Evolutionary conservation across 2,797 vertebrate species (phyloP).

Genomic region (Glyptemys insculpta): DNA sequence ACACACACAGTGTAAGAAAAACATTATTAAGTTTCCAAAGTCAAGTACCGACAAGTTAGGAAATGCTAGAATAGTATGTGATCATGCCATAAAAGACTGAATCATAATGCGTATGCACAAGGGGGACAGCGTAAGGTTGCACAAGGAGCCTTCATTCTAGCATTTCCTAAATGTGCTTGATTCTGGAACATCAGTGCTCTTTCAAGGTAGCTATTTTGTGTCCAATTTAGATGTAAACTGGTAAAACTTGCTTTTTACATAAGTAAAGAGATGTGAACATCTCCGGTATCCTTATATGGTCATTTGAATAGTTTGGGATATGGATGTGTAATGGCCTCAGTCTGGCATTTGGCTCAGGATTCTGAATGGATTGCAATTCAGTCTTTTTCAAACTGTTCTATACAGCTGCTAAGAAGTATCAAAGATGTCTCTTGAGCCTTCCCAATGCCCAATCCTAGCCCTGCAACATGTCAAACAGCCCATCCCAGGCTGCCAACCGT

Average conservation of each 20-base stretch:
- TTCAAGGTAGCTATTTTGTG: background rate
- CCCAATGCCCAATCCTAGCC: conserved; percentile 53
- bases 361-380: conserved; percentile 53
- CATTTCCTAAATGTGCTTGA: background rate
- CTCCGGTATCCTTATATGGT: conserved; percentile 45
- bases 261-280: background rate
- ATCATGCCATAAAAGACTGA: background rate
- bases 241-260: background rate
- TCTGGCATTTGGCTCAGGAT: conserved; percentile 35
- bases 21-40: background rate
- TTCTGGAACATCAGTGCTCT: background rate
- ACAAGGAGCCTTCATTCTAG: background rate
- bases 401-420: conserved; percentile 59
- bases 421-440: conserved; percentile 61
- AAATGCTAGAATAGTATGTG: background rate
- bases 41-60: background rate
- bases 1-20: background rate
- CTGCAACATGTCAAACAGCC: conserved; percentile 65
- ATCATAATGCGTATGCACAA: background rate
- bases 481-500: conserved; percentile 69
- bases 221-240: background rate
- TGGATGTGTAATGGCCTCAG: conserved; percentile 32
- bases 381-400: conserved; percentile 58
- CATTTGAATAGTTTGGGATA: conserved; percentile 55
- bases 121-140: background rate